Base-by-base conservation (phyloP, 2,113 vertebrate species). In the Amblyopsis rosae region DNA sequence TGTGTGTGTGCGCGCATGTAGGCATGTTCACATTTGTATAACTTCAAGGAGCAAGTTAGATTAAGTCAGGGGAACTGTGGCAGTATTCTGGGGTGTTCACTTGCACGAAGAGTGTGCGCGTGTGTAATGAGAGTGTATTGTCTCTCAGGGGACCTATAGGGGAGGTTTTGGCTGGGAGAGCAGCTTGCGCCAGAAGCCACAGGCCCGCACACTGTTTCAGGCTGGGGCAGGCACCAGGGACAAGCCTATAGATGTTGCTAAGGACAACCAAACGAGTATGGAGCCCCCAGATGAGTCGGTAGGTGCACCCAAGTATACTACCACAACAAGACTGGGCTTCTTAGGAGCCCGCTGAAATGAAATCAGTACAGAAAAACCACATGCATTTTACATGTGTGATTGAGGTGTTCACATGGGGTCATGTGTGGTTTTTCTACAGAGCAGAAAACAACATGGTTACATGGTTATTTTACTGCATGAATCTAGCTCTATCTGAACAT, bases 161-260 rank as follows among this genome's bases (percentile, higher is more conserved):
- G 90, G 91, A 8, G 9, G 77, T 82, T 87, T 12, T 73, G 90
- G 84, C 79, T 88, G 88, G 88, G 87, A 89, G 62, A 88, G 69
- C 84, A 90, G 89, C 74, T 89, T 92, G 65, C 89, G 92, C 49
- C 88, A 91, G 88, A 91, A 83, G 77, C 91, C 91, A 56, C 83
- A 76, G 62, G 79, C 87, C 74, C 90, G 92, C 26, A 80, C 85
- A 61, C 46, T 92, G 76, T 93, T 89, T 90, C 91, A 93, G 90
- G 91, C 91, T 72, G 91, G 90, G 75, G 70, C 55, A 54, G 77
- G 61, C 62, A 75, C 73, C 76, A 83, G 89, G 87, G 73, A 59
- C 74, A 81, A 84, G 64, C 80, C 83, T 57, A 1, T 65, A 65
- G 72, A 3, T 70, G 61, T 66, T 66, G 79, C 81, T 72, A 76